Evolutionary conservation across 1,140 invertebrate genomes (phyloP).

Genomic region (Brachionus asplanchnoidis): DNA sequence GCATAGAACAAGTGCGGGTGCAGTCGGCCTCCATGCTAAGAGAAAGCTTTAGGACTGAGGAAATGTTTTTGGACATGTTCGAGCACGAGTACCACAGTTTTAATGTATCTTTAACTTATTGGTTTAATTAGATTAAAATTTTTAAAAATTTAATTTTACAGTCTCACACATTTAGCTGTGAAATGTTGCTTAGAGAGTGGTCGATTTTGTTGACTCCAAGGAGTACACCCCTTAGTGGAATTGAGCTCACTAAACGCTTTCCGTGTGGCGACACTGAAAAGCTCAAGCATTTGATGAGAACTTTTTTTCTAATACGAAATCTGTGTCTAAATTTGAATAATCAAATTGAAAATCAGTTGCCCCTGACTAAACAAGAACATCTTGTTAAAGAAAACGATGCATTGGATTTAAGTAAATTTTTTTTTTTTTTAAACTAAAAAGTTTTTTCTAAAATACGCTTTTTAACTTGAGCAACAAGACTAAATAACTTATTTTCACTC

Average conservation of each 20-base stretch:
- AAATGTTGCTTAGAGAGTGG: constrained; percentile 69
- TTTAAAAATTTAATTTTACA: constrained; percentile 51
- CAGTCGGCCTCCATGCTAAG: constrained; percentile 77
- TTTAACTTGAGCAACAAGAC: no score
- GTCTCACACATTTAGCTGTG: constrained; percentile 47
- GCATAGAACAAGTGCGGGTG: constrained; percentile 73
- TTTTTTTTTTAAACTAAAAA: not conserved
- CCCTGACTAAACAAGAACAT: constrained; percentile 79
- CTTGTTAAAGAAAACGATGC: constrained; percentile 85
- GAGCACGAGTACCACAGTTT: constrained; percentile 94
- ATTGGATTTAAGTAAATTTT: constrained; percentile 78
- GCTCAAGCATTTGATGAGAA: constrained; percentile 80
- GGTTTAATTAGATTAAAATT: not conserved
- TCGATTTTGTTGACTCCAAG: constrained; percentile 88
- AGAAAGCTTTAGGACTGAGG: constrained; percentile 94
- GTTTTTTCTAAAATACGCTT: no score
- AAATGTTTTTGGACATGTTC: constrained; percentile 97
- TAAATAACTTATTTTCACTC: no score
- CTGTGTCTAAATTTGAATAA: constrained; percentile 73
- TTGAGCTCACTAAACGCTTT: constrained; percentile 84
- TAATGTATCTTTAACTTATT: constrained; percentile 51
- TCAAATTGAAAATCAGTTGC: constrained; percentile 78
- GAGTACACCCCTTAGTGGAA: constrained; percentile 90
- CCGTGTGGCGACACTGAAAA: constrained; percentile 94
- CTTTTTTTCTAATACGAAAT: constrained; percentile 84